Percentiles rank a stretch among this genome's conserved stretches.
These are phyloP conservation scores for Macrotus californicus DNA, from an alignment of 2,113 vertebrate species.

Conservation along the genomic window DNA sequence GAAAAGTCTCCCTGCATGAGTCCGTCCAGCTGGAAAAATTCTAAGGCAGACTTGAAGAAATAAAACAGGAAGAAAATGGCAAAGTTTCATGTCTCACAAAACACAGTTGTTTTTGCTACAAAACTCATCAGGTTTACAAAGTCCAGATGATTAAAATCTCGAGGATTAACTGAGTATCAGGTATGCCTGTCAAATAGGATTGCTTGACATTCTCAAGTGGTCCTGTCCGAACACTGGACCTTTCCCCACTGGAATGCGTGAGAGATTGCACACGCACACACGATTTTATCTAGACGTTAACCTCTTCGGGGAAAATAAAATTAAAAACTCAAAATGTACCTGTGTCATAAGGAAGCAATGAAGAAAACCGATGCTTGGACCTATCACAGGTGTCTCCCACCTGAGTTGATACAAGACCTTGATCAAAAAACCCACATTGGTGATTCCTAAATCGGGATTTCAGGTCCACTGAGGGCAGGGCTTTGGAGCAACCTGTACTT, in stretches of 20 bases:
- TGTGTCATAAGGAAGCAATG: not conserved
- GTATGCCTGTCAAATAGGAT: not conserved
- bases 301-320: not conserved
- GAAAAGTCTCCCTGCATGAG: constrained; percentile 48
- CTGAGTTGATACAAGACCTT: not conserved
- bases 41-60: constrained; percentile 31
- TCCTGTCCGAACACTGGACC: not conserved
- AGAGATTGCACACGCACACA: not conserved
- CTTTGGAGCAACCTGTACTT: not conserved
- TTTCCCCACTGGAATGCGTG: not conserved
- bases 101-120: constrained; percentile 10
- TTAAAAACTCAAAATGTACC: not conserved
- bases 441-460: not conserved
- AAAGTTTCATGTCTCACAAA: constrained; percentile 26
- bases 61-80: constrained; percentile 36
- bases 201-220: not conserved
- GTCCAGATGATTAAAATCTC: constrained; percentile 29
- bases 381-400: not conserved
- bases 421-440: not conserved
- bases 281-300: not conserved
- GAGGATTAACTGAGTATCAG: not conserved
- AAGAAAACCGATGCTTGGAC: not conserved
- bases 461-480: not conserved
- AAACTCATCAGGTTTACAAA: constrained; percentile 36
- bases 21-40: constrained; percentile 59